Evolutionary conservation across 2,888 invertebrate genomes (phyloP), one percentile per base, ranked within the genome.

Genomic region (Antheraea yamamai): DNA sequence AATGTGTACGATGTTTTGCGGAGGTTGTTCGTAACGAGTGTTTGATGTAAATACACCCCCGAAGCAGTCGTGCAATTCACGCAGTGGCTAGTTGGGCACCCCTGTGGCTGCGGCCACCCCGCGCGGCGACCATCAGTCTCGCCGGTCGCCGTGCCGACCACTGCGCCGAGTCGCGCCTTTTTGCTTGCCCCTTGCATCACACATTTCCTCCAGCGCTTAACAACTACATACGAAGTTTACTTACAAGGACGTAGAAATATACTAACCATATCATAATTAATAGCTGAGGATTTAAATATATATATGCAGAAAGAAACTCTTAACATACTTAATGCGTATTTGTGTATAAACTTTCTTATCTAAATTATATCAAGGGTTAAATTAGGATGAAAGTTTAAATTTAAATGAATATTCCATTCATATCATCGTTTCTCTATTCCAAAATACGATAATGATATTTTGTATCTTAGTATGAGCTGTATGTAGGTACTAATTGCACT

Each of bases 31-130:
- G 86, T 90, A 94, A 93, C 90, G 92, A 92, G 87, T 81, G 84
- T 91, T 91, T 90, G 87, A 93, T 93, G 93, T 92, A 90, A 93
- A 93, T 93, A 75, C 74, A 74, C 70, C 70, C 68, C 39, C 39
- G 70, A 39, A 70, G 70, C 70, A 70, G 70, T 39, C 39, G 35
- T 70, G 70, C 70, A 39, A 70, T 70, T 70, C 70, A 70, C 70
- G 70, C 70, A 39, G 70, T 39, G 70, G 70, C 70, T 70, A 39
- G 39, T 39, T 35, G 70, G n/a, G 39, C 70, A 70, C 70, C 79
- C 72, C 61, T 71, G 64, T 66, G 64, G 64, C 64, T 58, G 75
- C 55, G 74, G 55, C 74, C 74, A 51, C 76, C 74, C 76, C 80
- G 75, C 77, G 79, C 81, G 88, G 88, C 87, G 89, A 84, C 89